These are phyloP conservation scores for Proisotoma minuta DNA, from an alignment of 2,888 invertebrate genomes.

Conservation along the genomic window DNA sequence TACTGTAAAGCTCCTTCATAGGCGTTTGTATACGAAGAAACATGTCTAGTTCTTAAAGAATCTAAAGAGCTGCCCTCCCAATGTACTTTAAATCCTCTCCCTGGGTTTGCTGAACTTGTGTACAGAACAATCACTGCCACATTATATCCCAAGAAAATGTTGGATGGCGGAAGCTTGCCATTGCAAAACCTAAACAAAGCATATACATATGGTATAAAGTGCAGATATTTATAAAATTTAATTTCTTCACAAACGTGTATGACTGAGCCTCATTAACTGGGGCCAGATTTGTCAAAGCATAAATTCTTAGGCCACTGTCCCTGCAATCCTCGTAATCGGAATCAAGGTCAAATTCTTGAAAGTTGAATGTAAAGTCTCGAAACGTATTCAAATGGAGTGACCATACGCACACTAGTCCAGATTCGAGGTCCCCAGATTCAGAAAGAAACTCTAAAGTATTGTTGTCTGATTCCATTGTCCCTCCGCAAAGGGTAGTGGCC, in stretches of 20 bases:
- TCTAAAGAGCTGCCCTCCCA: background rate
- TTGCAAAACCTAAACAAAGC: background rate
- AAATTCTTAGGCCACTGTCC: background rate
- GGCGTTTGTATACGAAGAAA: background rate
- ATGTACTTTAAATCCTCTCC: background rate
- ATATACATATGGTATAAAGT: background rate
- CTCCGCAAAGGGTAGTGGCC: no score
- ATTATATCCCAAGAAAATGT: background rate
- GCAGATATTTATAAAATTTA: background rate
- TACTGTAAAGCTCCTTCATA: background rate
- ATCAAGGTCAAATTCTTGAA: background rate
- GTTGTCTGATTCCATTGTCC: background rate
- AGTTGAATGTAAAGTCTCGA: background rate
- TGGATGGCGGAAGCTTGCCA: background rate
- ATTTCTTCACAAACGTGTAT: background rate
- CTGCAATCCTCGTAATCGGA: background rate
- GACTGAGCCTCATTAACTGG: background rate
- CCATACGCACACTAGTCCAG: background rate
- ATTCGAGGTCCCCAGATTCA: background rate
- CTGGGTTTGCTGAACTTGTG: background rate
- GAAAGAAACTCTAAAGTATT: no score
- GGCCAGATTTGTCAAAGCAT: conserved; percentile 2
- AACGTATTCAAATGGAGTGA: background rate
- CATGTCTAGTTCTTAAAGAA: background rate
- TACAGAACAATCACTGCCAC: background rate